phyloP scores from a whole-genome alignment of 2,888 invertebrate species.

The Drymonia ruficornis region DNA sequence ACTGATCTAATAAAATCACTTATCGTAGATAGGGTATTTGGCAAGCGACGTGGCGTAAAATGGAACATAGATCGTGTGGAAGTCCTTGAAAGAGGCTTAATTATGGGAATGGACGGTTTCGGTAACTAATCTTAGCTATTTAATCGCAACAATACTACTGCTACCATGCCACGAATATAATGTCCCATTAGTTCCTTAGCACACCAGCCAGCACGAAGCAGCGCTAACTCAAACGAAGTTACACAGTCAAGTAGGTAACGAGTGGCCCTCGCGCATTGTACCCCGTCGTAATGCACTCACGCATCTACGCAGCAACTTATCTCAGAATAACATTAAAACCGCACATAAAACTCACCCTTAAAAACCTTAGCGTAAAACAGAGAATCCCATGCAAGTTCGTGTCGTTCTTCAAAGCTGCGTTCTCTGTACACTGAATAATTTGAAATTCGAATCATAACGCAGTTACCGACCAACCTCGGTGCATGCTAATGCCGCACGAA shows the following conservation, averaged over 20 bases:
- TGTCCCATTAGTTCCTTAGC: conserved; percentile 42
- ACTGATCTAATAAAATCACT: no score
- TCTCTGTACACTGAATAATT: conserved; percentile 40
- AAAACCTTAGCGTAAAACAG: conserved; percentile 2
- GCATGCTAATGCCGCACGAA: conserved; percentile 69
- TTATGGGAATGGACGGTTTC: no score
- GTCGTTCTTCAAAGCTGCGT: conserved; percentile 20
- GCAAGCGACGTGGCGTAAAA: no score
- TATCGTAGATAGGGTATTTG: no score
- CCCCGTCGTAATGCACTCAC: conserved; percentile 55
- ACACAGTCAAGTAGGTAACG: conserved; percentile 83
- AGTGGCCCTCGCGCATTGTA: conserved; percentile 73
- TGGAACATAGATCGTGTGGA: no score
- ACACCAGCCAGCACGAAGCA: conserved; percentile 38
- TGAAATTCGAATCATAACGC: conserved; percentile 56
- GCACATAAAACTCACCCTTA: conserved; percentile 21
- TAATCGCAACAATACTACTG: no score
- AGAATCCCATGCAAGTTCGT: conserved; percentile 14
- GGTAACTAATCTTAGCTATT: no score
- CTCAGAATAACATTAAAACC: conserved; percentile 18
- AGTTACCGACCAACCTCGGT: conserved; percentile 68
- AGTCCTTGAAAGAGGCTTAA: no score
- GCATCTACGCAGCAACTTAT: conserved; percentile 38
- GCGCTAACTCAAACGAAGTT: conserved; percentile 78
- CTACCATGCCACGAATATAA: conserved; percentile 6